Base-by-base conservation (phyloP, 2,797 vertebrate species). In the Percopsis omiscomaycus region DNA sequence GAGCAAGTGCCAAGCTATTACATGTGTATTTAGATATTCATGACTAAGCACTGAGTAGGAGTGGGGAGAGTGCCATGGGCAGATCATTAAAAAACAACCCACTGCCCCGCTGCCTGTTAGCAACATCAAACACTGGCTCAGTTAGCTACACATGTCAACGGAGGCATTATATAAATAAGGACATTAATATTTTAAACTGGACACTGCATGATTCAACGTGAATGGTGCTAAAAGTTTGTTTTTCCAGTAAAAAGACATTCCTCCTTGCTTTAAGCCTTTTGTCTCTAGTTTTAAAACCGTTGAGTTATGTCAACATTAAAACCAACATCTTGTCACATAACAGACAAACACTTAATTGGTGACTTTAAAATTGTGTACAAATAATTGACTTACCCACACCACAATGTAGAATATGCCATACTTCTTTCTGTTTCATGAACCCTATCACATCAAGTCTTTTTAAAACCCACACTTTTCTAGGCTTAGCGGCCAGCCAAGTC, bases 31-130 rank as follows among this genome's bases (percentile, higher is more conserved):
- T 60, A 71, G 58, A 80, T 73, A 81, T 57, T 57, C 65, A 78
- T 88, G 85, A 88, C 75, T 84, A 83, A 86, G 75, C 75, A 63
- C 55, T 48, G 66, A 84, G 78, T 63, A 59, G 73, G 81, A 84
- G 74, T 61, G 1, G 29, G 61, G 63, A 70, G 66, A 64, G 13
- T 10, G 66, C 73, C 73, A 61, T 63, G 53, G 72, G 69, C 70
- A 68, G 69, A 58, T 73, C 74, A 75, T 67, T 64, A 72, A 27
- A 64, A 4, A 37, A 37, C 42, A 54, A 32, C 22, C 54, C 28
- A 0, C 61, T 68, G 70, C 53, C 16, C 53, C 57, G 42, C 12
- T 50, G 62, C 61, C 60, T 42, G 2, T 13, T 16, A 22, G 51
- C 37, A 65, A 62, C 37, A 55, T 50, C 54, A 59, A 71, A 47